Percentiles rank a stretch among this genome's conserved stretches.
Conservation (phyloP, 2,113 vertebrate species). For the Datnioides undecimradiatus region DNA sequence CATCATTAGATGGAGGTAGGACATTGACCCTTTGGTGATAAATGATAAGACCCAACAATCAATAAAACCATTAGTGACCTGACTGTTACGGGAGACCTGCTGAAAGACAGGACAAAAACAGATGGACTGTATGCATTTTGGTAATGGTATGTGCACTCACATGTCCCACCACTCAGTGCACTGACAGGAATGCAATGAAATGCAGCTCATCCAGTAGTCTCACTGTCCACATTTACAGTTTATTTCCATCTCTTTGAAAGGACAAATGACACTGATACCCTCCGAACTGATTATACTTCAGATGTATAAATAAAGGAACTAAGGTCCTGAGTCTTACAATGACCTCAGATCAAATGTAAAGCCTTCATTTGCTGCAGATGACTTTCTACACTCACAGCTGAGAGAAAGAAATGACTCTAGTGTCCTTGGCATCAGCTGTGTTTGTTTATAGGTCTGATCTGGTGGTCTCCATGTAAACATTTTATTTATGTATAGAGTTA, state of each 20-base stretch:
- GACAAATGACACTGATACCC: neutral
- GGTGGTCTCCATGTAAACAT: constrained; percentile 53
- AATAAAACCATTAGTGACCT: constrained; percentile 66
- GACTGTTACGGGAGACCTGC: constrained; percentile 32
- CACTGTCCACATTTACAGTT: neutral
- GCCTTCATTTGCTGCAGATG: neutral
- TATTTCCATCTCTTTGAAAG: constrained; percentile 10
- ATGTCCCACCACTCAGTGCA: constrained; percentile 16
- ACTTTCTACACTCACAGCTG: constrained; percentile 3
- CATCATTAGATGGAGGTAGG: constrained; percentile 38
- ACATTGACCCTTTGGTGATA: constrained; percentile 60
- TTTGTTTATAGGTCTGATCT: constrained; percentile 32
- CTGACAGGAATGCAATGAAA: constrained; percentile 20
- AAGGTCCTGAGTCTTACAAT: neutral
- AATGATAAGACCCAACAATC: constrained; percentile 69
- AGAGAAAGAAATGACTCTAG: neutral
- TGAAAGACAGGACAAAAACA: constrained; percentile 25
- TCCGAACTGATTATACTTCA: constrained; percentile 8
- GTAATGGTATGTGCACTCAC: constrained; percentile 33
- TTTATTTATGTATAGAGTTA: constrained; percentile 56
- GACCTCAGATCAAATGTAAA: constrained; percentile 33
- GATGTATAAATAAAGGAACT: neutral
- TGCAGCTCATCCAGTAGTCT: neutral
- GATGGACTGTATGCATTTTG: constrained; percentile 47
- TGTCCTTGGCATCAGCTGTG: constrained; percentile 54